These are phyloP conservation scores for Prolemur simus DNA, from an alignment of 2,113 vertebrate species.

Conservation along the genomic window DNA sequence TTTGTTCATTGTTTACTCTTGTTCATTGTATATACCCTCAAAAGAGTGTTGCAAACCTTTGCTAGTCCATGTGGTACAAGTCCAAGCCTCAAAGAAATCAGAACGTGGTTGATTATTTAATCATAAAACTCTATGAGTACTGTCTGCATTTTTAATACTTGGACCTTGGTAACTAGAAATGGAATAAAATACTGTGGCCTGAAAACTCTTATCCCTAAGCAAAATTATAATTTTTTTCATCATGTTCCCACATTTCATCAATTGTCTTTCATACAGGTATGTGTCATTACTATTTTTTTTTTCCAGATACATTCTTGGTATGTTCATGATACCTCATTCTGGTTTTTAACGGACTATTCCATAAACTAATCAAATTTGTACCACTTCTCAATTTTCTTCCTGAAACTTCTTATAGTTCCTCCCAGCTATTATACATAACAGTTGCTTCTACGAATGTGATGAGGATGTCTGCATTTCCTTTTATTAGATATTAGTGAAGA, in stretches of 20 bases:
- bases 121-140: background rate
- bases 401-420: background rate
- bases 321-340: background rate
- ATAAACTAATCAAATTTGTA: constrained; percentile 24
- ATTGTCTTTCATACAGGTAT: background rate
- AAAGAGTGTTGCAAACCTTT: background rate
- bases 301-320: background rate
- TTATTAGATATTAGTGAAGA: background rate
- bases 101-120: background rate
- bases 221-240: background rate
- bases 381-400: constrained; percentile 13
- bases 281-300: background rate
- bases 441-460: background rate
- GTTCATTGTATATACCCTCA: accelerated
- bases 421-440: background rate
- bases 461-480: background rate
- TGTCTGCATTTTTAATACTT: background rate
- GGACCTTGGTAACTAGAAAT: background rate
- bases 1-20: background rate
- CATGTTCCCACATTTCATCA: background rate
- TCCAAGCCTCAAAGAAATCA: background rate
- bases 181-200: background rate
- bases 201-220: background rate
- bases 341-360: background rate
- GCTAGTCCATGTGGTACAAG: background rate